These are phyloP conservation scores for Papilio dardanus DNA, from an alignment of 1,140 invertebrate species.

Conservation along the genomic window DNA sequence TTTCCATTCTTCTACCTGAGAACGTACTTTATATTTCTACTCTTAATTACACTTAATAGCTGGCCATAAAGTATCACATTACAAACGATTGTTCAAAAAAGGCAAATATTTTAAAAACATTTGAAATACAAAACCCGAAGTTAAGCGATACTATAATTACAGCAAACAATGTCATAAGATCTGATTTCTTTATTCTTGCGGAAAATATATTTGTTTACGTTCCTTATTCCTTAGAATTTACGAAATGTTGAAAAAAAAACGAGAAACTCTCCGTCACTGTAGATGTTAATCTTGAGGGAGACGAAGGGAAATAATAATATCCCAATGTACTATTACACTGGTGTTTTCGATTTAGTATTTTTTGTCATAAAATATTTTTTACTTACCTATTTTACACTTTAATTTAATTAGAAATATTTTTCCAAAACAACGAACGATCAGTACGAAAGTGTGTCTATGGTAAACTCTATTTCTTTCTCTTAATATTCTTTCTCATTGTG, in stretches of 20 bases:
- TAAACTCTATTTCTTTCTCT: no score
- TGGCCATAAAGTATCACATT: conserved; percentile 57
- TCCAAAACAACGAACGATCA: no score
- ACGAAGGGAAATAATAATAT: not conserved
- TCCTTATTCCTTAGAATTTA: not conserved
- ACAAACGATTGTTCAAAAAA: conserved; percentile 47
- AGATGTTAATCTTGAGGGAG: conserved; percentile 20
- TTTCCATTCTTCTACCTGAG: conserved; percentile 6
- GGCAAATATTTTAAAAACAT: conserved; percentile 59
- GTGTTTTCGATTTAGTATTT: not conserved
- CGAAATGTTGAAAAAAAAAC: conserved; percentile 21
- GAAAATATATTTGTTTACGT: conserved; percentile 38
- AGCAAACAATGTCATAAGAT: conserved; percentile 61
- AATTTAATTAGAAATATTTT: no score
- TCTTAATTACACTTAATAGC: conserved; percentile 50
- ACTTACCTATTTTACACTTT: no score
- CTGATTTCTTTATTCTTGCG: conserved; percentile 43
- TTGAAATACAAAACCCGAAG: conserved; percentile 47
- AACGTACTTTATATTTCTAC: not conserved
- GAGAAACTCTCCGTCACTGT: not conserved
- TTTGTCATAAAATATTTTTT: no score
- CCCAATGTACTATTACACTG: not conserved
- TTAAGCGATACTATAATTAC: conserved; percentile 59
- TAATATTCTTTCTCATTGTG: no score
- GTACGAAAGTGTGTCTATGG: no score